Conservation (phyloP, 2,113 vertebrate species). For the Camelus bactrianus region DNA sequence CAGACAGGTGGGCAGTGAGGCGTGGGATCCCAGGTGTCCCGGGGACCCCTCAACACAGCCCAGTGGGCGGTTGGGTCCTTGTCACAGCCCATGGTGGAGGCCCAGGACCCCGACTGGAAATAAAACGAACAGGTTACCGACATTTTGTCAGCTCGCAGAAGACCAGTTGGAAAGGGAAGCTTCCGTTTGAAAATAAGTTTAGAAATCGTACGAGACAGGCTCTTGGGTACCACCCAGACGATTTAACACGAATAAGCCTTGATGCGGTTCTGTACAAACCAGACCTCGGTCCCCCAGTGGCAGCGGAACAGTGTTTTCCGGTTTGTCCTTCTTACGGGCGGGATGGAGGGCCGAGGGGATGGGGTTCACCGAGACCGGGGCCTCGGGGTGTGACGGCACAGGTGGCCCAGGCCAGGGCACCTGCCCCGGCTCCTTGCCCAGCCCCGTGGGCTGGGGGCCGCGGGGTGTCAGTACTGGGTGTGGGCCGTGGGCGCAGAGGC, state of each 20-base stretch:
- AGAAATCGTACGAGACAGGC: background rate
- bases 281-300: background rate
- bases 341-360: background rate
- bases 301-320: background rate
- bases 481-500: rapidly evolving
- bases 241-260: background rate
- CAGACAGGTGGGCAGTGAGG: no score
- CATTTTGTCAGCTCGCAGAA: background rate
- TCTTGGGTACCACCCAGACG: no score
- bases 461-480: rapidly evolving
- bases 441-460: background rate
- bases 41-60: no score
- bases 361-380: background rate
- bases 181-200: background rate
- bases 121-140: background rate
- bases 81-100: no score
- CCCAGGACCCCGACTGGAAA: background rate
- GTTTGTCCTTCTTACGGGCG: background rate
- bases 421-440: background rate
- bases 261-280: background rate
- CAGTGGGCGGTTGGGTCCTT: no score
- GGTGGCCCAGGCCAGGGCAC: background rate
- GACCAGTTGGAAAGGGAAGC: background rate
- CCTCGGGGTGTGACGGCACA: background rate
- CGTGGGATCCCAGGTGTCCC: no score